Evolutionary conservation across 1,140 invertebrate genomes (phyloP).

Genomic region (Araneus ventricosus): DNA sequence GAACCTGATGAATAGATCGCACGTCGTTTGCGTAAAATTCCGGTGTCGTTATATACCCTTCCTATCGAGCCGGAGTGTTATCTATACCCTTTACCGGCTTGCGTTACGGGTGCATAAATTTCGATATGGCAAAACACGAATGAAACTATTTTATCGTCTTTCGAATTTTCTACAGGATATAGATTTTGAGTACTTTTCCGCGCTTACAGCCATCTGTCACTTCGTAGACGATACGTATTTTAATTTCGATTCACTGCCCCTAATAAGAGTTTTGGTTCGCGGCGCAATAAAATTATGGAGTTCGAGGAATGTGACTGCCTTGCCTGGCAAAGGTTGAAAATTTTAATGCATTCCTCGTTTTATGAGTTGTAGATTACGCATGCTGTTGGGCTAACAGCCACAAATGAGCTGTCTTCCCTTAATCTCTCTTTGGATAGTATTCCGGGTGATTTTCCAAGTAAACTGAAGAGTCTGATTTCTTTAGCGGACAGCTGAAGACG

Average conservation of each 20-base stretch:
- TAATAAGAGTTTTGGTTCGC: slow-evolving; percentile 29
- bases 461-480: neutral
- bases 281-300: slow-evolving; percentile 38
- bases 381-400: neutral
- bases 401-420: slow-evolving; percentile 20
- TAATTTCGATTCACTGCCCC: slow-evolving; percentile 49
- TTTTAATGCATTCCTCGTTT: slow-evolving; percentile 5
- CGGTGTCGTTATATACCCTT: slow-evolving; percentile 58
- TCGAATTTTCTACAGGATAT: slow-evolving; percentile 59
- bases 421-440: neutral
- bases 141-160: slow-evolving; percentile 70
- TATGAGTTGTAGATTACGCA: neutral
- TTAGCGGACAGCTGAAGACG: no score
- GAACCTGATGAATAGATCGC: slow-evolving; percentile 68
- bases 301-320: slow-evolving; percentile 30
- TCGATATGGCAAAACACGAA: slow-evolving; percentile 69
- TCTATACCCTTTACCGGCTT: slow-evolving; percentile 21
- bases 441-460: neutral
- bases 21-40: slow-evolving; percentile 72
- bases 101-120: slow-evolving; percentile 69
- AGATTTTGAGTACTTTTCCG: slow-evolving; percentile 47
- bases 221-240: slow-evolving; percentile 22
- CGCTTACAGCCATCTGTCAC: slow-evolving; percentile 18
- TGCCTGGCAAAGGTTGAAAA: slow-evolving; percentile 12
- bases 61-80: slow-evolving; percentile 58